Evolutionary conservation across 2,797 vertebrate species (phyloP).

Genomic region (Bradypodion ventrale): DNA sequence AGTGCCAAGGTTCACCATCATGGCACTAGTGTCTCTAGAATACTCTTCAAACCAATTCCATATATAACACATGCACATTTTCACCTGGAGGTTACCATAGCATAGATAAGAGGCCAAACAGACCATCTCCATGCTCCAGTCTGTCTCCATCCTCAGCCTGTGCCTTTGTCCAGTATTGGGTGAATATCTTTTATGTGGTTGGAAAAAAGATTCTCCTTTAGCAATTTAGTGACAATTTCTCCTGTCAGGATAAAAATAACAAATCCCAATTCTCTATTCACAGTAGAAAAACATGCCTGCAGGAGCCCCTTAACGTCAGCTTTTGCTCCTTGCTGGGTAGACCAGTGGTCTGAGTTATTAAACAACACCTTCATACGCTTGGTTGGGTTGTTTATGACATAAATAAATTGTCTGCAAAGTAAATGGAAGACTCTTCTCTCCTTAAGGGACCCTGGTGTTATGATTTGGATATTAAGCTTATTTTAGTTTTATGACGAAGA

Average conservation of each 20-base stretch:
- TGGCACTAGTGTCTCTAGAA: background rate
- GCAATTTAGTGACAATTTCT: background rate
- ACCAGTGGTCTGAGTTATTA: too few relatives aligned
- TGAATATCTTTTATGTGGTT: background rate
- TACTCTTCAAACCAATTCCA: background rate
- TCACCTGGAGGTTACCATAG: background rate
- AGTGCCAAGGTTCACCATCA: too few relatives aligned
- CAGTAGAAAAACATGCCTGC: background rate
- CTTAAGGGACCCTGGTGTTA: too few relatives aligned
- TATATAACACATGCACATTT: background rate
- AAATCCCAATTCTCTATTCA: background rate
- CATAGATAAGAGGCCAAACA: background rate
- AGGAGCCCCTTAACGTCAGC: background rate
- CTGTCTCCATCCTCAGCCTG: background rate
- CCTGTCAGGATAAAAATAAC: background rate
- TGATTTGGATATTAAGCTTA: background rate
- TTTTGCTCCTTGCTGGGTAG: background rate
- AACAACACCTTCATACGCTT: too few relatives aligned
- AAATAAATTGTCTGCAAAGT: accelerated
- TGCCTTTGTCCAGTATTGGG: background rate
- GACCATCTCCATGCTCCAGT: too few relatives aligned
- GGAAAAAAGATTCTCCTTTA: background rate
- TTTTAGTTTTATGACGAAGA: background rate
- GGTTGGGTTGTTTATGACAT: background rate
- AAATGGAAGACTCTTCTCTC: accelerated